A percentile compares a stretch with the other conserved stretches of the same genome.
These are phyloP conservation scores for Hymenochirus boettgeri DNA, from an alignment of 2,113 vertebrate species.

Conservation along the genomic window DNA sequence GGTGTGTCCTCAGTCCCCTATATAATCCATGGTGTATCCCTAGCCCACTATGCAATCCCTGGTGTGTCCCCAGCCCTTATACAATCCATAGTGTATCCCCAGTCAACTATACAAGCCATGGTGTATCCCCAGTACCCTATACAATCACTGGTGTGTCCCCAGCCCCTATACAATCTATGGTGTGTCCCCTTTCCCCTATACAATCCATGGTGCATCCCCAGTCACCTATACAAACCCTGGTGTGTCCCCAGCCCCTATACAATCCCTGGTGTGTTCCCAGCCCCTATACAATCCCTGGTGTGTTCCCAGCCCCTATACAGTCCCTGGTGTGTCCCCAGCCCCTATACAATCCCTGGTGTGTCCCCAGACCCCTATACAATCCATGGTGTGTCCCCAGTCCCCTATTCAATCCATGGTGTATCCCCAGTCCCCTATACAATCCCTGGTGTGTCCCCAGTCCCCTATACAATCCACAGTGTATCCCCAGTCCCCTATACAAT, in stretches of 20 bases:
- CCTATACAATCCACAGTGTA: slow-evolving; percentile 14
- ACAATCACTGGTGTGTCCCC: no score
- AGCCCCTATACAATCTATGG: no score
- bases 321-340: no score
- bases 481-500: slow-evolving; percentile 4
- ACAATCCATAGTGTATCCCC: background rate
- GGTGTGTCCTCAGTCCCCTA: background rate
- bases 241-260: no score
- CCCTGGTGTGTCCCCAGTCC: background rate
- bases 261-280: no score
- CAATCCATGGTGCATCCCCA: slow-evolving; percentile 18
- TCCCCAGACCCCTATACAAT: background rate
- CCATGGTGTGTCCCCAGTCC: slow-evolving; percentile 13
- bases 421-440: no score
- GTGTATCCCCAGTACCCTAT: slow-evolving; percentile 15
- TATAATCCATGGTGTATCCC: no score
- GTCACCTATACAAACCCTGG: no score
- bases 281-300: slow-evolving; percentile 11
- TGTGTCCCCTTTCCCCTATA: background rate
- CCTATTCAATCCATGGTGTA: no score
- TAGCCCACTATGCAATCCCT: no score
- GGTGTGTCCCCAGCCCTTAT: background rate
- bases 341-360: no score
- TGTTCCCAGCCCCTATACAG: slow-evolving; percentile 8
- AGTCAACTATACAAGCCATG: background rate